Base-by-base conservation (phyloP, 2,113 vertebrate genomes). In the Nerophis ophidion region DNA sequence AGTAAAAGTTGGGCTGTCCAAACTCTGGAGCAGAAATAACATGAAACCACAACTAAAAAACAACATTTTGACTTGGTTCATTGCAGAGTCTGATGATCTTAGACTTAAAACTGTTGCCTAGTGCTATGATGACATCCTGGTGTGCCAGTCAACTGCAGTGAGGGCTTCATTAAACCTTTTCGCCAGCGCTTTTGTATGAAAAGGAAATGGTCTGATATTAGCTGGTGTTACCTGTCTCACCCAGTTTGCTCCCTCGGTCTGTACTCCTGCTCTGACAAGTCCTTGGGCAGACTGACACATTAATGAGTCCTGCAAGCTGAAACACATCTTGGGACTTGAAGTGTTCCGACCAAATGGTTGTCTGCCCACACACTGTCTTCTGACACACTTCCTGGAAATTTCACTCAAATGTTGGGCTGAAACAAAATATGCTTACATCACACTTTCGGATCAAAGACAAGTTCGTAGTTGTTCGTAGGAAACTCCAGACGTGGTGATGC, bases 291-390 rank as follows among this genome's bases (percentile, higher is more conserved):
- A 47, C 46, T 16, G 55, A 46, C 69, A 35, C 44, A 46, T 70
- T 14, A 50, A 64, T 62, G 64, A n/a, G 4, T 80, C 56, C 70
- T 54, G 61, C 84, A 63, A 72, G 88, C 75, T 60, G 5, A 53
- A 80, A 80, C 86, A 78, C 72, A 79, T 84, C 60, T 68, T 51
- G 14, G 57, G 57, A 60, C 64, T 74, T 34, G 61, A 79, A 80
- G 81, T 76, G 77, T 63, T 77, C 68, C 60, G 57, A 65, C 44
- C 56, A 67, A 54, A 57, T 26, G 26, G 26, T 26, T 56, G 50
- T 16, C 3, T 49, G 49, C 48, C 1, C 16, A 17, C 26, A 26
- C 50, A 53, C 49, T 38, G 15, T 56, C 57, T 61, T 57, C 60
- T 72, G 71, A 71, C 49, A 45, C 50, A 51, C 16, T 77, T 79